These are phyloP conservation scores for Mus pahari DNA, from an alignment of 2,113 vertebrate genomes.

Conservation along the genomic window DNA sequence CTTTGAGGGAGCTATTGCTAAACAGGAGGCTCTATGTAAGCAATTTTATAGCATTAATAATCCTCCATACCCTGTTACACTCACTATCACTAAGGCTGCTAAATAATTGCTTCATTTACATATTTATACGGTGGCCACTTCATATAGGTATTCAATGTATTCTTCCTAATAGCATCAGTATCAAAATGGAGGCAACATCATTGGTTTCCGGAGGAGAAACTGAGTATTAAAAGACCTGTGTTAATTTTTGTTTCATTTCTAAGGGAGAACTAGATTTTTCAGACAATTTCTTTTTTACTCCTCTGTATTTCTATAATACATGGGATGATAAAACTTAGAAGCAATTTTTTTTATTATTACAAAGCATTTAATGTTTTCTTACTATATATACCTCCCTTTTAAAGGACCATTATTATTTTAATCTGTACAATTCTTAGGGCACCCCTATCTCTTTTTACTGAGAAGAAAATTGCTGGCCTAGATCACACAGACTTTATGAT, in stretches of 20 bases:
- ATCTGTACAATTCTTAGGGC: neutral
- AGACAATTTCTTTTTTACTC: neutral
- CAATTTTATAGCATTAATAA: conserved; percentile 59
- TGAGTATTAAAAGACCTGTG: conserved; percentile 1
- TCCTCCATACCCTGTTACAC: conserved; percentile 6
- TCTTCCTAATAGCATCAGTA: conserved; percentile 54
- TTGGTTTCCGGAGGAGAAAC: conserved; percentile 44
- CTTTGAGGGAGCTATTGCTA: neutral
- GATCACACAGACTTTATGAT: neutral
- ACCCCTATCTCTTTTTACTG: neutral
- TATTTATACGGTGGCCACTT: conserved; percentile 49
- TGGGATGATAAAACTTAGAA: conserved; percentile 22
- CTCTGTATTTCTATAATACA: conserved; percentile 37
- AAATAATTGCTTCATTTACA: conserved; percentile 77
- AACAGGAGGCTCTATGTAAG: conserved; percentile 45
- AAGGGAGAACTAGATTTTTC: neutral
- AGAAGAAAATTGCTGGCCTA: neutral
- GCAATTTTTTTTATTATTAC: conserved; percentile 3
- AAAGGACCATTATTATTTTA: conserved; percentile 26
- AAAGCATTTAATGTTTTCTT: neutral
- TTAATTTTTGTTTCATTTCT: conserved; percentile 48
- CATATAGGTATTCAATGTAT: conserved; percentile 43
- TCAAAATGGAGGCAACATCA: neutral
- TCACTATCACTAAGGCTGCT: conserved; percentile 55
- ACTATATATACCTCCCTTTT: neutral